Evolutionary conservation across 1,140 invertebrate genomes (phyloP), one percentile per base, ranked within the genome.

Genomic region (Episyrphus balteatus): DNA sequence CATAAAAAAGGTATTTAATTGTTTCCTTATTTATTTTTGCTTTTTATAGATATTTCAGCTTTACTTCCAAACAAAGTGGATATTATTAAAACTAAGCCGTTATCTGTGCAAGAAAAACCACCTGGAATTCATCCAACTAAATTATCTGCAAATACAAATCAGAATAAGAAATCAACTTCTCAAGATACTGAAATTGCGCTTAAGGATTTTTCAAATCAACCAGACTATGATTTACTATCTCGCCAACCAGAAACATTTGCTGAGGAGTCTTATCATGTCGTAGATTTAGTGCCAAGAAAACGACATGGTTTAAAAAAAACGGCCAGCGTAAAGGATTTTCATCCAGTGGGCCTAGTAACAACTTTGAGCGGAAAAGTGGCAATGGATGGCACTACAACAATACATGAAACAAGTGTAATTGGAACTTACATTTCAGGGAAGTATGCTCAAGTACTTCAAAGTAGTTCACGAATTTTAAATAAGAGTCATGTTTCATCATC

Each of bases 381-480:
- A 3, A 83, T 86, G 57, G 82, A 89, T 59, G 88, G 87, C 2
- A 58, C 83, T 1, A 90, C 86, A 1, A 91, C 87, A 1, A 80
- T 90, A 9, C 85, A 88, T 56, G 86, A 90, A 70, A 91, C 87
- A 1, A 88, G 82, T 58, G 87, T 91, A 12, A 84, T 91, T 55
- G 88, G 88, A 5, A 91, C 88, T 7, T 87, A 84, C 56, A 87
- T 91, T 54, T 85, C 84, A 45, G 86, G 86, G 44, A 88, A 89
- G 67, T 92, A 92, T 57, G 86, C 86, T 9, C 82, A 86, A 66
- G 82, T 92, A 5, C 68, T 87, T 8, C 80, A 85, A 54, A 86
- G 83, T 55, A 84, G 81, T 1, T 84, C 82, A 0, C 75, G 73
- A 59, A 73, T 76, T 48, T 62, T 78, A 48, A 62, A 70, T 59